Evolutionary conservation across 2,113 vertebrate species (phyloP), one percentile per base, ranked within the genome.

Genomic region (Hydrolagus affinis): DNA sequence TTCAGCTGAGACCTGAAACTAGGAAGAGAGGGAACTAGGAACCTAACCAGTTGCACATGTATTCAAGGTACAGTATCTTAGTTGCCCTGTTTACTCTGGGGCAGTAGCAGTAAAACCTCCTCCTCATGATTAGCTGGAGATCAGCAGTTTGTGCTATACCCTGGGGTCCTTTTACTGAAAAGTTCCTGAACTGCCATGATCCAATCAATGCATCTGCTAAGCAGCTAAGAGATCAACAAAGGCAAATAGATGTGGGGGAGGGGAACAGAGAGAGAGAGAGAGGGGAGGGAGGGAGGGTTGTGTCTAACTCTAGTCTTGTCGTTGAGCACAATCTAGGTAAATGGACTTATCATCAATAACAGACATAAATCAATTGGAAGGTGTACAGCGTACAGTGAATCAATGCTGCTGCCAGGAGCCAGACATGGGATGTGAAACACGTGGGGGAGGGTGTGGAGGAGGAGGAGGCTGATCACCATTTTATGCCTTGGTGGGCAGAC

Each of bases 331-430:
- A 70, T 86, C 32, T 71, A 62, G 66, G 70, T 32, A 71, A 86
- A 70, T 70, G 76, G 69, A 70, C 25, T 86, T 59, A 70, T 64
- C 44, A 70, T 68, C 32, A 73, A 64, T 75, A 56, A 80, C 21
- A 60, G 68, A 30, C 23, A 80, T 70, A 80, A 86, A 86, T 83
- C 75, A 80, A 56, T 44, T 64, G 32, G 66, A 86, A 86, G 32
- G 59, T 57, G 57, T 75, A 59, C 69, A 70, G 59, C 25, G 57
- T 75, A 59, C 69, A 70, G 64, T 78, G 25, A 86, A 86, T 86
- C 75, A 86, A 86, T 86, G 64, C 64, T 78, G 62, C 72, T 56
- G 14, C 8, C 72, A 69, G 23, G 19, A 17, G 44, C 64, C 30
- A 28, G 75, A 64, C 74, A 71, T 21, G 44, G 60, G 68, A 44